A percentile compares a stretch with the other conserved stretches of the same genome.
Evolutionary conservation across 2,113 vertebrate genomes (phyloP).

Genomic region (Castor canadensis): DNA sequence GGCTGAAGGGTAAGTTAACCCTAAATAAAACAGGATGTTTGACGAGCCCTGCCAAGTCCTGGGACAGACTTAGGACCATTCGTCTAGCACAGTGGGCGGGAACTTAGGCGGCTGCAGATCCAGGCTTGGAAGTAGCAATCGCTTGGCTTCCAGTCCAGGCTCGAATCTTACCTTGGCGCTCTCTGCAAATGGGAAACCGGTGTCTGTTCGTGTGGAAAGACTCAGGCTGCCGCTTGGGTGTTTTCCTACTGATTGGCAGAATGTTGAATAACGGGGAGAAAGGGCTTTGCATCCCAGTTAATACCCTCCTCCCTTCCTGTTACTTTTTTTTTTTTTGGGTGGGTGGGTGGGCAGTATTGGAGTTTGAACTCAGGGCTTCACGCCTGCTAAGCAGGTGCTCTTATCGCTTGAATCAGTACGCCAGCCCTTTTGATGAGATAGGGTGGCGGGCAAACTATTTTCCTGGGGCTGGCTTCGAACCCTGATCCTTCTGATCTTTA

Average conservation of each 20-base stretch:
- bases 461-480: too few species aligned
- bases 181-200: neutral
- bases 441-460: too few species aligned
- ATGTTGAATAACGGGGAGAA: neutral
- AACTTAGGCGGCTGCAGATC: neutral
- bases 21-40: neutral
- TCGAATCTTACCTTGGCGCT: neutral
- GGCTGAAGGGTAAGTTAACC: neutral
- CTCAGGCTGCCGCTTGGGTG: too few species aligned
- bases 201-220: neutral
- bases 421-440: too few species aligned
- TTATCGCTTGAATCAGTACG: too few species aligned
- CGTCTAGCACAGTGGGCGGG: neutral
- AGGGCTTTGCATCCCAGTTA: neutral
- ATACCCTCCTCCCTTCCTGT: neutral
- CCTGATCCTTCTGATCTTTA: too few species aligned
- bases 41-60: neutral
- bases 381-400: too few species aligned
- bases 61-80: neutral
- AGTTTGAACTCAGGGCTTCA: too few species aligned
- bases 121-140: neutral
- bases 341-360: too few species aligned
- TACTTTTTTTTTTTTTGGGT: too few species aligned
- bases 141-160: too few species aligned
- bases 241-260: neutral